Evolutionary conservation across 1,140 invertebrate species (phyloP).

Genomic region (Brachionus rubens): DNA sequence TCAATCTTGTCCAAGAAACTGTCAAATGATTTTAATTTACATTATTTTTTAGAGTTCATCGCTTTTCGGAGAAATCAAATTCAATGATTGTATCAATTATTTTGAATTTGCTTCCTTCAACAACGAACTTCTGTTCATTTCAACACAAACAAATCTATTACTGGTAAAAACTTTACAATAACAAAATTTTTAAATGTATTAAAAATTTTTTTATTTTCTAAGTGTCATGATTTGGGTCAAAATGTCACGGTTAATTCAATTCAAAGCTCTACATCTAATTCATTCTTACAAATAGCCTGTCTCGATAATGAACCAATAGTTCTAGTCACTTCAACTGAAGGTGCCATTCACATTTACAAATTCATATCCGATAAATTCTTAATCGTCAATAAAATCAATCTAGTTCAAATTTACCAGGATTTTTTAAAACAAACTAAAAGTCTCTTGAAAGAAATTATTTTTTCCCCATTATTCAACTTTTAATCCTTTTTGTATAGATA

Average conservation of each 20-base stretch:
- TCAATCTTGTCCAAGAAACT: not conserved
- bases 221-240: conserved; percentile 2
- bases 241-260: conserved; percentile 3
- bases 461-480: no score
- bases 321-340: conserved; percentile 6
- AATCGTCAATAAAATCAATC: not conserved
- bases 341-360: not conserved
- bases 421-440: conserved; percentile 31
- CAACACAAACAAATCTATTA: not conserved
- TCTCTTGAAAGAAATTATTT: not conserved
- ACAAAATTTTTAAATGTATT: not conserved
- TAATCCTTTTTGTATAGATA: no score
- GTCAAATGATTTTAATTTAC: not conserved
- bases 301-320: conserved; percentile 18
- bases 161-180: not conserved
- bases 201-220: not conserved
- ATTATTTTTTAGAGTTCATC: not conserved
- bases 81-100: conserved; percentile 13
- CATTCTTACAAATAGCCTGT: not conserved
- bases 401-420: not conserved
- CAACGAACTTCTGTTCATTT: not conserved
- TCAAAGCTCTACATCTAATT: conserved; percentile 5
- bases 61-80: not conserved
- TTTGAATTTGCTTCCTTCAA: conserved; percentile 21
- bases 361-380: not conserved